Percentiles rank a stretch among this genome's conserved stretches.
Conservation (phyloP, 2,113 vertebrate genomes). For the Hemibagrus wyckioides region DNA sequence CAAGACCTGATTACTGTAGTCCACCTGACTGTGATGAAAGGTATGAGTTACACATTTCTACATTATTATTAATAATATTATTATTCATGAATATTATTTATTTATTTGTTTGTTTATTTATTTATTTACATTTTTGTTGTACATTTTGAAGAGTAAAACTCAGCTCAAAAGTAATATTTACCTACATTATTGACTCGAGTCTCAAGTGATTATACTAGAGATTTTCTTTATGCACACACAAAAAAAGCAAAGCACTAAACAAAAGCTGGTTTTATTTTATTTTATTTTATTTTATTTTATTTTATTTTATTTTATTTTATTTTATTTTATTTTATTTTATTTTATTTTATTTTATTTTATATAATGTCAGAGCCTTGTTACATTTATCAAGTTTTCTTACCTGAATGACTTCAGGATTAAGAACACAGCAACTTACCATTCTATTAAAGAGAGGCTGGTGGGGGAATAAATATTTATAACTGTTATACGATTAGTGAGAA, state of each 20-base stretch:
- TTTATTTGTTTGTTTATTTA: neutral
- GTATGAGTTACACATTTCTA: neutral
- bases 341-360: neutral
- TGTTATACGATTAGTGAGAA: too few relatives aligned
- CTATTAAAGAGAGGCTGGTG: too few relatives aligned
- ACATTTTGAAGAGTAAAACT: too few relatives aligned
- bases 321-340: too few relatives aligned
- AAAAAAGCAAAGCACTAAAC: neutral
- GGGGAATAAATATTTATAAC: too few relatives aligned
- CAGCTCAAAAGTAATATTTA: neutral
- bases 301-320: too few relatives aligned
- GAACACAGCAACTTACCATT: neutral
- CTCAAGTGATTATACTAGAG: neutral
- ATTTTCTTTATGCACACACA: neutral
- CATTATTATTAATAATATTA: too few relatives aligned
- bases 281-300: too few relatives aligned
- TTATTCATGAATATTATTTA: neutral
- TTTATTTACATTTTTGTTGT: too few relatives aligned
- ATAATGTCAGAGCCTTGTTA: neutral
- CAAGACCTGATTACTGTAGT: neutral
- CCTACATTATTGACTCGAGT: neutral
- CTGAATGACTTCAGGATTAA: neutral
- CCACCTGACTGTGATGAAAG: neutral
- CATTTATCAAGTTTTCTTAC: neutral
- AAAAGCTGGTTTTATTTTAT: neutral